These are phyloP conservation scores for Eutolmus rufibarbis DNA, from an alignment of 2,888 invertebrate species.

Conservation along the genomic window DNA sequence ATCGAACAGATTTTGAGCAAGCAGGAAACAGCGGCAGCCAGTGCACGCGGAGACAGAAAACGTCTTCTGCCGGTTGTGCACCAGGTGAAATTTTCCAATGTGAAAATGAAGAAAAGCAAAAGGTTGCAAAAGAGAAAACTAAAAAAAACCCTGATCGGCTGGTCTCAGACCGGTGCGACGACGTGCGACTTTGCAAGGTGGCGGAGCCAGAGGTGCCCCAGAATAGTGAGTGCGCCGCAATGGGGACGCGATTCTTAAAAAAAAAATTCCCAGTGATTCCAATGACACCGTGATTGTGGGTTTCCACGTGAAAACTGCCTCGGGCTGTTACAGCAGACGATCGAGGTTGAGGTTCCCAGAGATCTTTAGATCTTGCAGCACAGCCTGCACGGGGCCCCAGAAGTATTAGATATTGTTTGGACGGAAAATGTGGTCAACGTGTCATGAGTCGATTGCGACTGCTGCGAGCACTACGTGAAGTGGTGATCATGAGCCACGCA, in stretches of 20 bases:
- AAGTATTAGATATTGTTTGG: neutral
- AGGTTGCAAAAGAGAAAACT: neutral
- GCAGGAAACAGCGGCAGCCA: neutral
- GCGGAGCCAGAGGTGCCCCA: neutral
- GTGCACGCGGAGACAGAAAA: neutral
- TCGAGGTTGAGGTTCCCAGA: neutral
- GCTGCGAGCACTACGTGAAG: neutral
- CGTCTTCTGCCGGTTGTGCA: neutral
- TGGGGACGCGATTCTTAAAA: neutral
- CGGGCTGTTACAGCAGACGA: neutral
- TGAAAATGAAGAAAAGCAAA: neutral
- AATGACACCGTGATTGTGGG: neutral
- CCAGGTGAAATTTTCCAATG: neutral
- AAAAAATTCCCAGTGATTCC: neutral
- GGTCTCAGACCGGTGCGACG: neutral
- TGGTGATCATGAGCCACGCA: neutral
- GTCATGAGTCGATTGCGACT: neutral
- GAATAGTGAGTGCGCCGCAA: neutral
- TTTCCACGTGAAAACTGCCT: neutral
- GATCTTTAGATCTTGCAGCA: neutral
- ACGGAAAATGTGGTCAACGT: neutral
- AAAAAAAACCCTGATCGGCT: neutral
- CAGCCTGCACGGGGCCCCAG: neutral
- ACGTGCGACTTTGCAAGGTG: neutral
- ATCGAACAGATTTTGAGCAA: neutral